These are phyloP conservation scores for Tokudaia muenninki DNA, from an alignment of 2,797 vertebrate species.

Conservation along the genomic window DNA sequence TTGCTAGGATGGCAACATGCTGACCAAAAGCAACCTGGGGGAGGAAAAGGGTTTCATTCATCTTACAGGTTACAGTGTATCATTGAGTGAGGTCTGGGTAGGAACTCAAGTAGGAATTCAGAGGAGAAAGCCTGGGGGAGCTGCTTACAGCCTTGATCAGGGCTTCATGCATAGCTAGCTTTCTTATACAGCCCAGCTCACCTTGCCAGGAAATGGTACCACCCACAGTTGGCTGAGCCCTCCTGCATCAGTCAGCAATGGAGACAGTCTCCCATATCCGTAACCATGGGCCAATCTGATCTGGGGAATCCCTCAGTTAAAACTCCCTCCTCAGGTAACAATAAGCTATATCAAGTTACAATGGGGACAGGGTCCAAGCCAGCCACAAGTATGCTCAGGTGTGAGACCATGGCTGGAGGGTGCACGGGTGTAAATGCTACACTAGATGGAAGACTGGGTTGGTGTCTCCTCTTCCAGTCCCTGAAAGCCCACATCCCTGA, in stretches of 20 bases:
- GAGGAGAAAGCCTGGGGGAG: not conserved
- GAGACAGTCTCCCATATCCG: not conserved
- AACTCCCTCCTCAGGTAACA: not conserved
- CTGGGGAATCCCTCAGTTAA: not conserved
- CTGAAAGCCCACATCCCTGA: not conserved
- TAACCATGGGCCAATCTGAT: not conserved
- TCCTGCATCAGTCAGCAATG: not conserved
- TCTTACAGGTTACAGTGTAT: not conserved
- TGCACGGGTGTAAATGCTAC: not conserved
- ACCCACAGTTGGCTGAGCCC: not conserved
- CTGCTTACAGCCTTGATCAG: not conserved
- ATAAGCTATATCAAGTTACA: too few relatives aligned
- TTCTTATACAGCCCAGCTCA: not conserved
- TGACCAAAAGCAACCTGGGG: not conserved
- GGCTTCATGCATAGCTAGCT: not conserved
- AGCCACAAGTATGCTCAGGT: not conserved
- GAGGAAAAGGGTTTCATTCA: not conserved
- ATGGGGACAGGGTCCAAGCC: not conserved
- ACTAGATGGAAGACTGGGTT: not conserved
- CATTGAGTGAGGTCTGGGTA: not conserved
- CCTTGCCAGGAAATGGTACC: not conserved
- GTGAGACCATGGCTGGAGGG: not conserved
- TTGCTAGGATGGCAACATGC: not conserved
- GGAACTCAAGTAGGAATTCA: not conserved
- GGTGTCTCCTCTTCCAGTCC: not conserved